A percentile compares a stretch with the other conserved stretches of the same genome.
These are phyloP conservation scores for Madoqua kirkii DNA, from an alignment of 2,113 vertebrate genomes.

Conservation along the genomic window DNA sequence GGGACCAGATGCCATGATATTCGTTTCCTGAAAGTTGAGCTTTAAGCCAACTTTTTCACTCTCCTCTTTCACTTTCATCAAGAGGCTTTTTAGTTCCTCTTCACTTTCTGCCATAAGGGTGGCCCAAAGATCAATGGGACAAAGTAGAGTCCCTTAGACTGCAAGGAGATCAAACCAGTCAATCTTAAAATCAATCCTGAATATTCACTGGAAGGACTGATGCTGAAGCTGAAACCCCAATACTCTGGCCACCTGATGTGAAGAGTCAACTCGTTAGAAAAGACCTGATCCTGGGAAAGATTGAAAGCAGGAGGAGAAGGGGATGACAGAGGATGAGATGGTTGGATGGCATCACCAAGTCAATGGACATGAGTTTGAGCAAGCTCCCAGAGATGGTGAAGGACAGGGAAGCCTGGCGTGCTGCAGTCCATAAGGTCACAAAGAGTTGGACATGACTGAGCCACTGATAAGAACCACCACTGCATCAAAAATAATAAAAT, in stretches of 20 bases:
- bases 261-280: neutral
- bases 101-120: too few species aligned
- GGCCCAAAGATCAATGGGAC: neutral
- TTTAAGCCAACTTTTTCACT: too few species aligned
- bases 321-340: neutral
- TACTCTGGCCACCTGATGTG: neutral
- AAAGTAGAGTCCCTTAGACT: neutral
- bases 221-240: neutral
- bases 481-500: neutral
- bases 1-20: too few species aligned
- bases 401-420: neutral
- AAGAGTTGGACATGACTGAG: neutral
- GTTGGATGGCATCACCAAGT: neutral
- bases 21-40: too few species aligned
- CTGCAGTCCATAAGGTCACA: neutral
- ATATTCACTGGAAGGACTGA: neutral
- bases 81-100: too few species aligned
- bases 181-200: neutral
- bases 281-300: neutral
- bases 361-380: neutral
- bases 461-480: neutral
- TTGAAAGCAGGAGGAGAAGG: neutral
- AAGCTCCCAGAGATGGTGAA: neutral
- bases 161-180: neutral
- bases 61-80: too few species aligned